Conservation (phyloP, 2,113 vertebrate genomes). For the Oreochromis aureus region DNA sequence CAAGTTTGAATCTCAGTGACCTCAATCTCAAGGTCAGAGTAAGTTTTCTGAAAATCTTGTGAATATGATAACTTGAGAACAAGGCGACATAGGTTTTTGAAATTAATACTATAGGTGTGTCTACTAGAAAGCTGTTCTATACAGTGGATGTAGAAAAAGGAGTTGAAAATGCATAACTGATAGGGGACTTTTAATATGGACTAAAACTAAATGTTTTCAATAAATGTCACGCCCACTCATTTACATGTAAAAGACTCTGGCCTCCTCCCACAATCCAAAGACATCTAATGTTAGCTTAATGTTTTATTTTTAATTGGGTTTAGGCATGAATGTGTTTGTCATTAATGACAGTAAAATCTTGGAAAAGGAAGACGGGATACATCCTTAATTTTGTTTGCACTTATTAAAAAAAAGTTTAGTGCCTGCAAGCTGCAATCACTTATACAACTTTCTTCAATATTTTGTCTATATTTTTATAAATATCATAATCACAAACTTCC, state of each 20-base stretch:
- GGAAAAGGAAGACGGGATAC: not conserved
- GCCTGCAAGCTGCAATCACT: not conserved
- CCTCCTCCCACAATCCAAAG: not conserved
- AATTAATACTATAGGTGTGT: not conserved
- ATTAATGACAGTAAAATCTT: not conserved
- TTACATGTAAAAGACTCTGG: not conserved
- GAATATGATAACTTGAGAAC: not conserved
- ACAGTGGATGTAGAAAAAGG: not conserved
- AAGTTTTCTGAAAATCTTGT: not conserved
- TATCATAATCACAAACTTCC: not conserved
- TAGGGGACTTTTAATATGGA: not conserved
- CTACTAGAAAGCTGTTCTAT: not conserved
- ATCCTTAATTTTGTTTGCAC: not conserved
- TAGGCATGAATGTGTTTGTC: not conserved
- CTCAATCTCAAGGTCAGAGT: not conserved
- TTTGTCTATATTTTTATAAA: not conserved
- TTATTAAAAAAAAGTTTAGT: not conserved
- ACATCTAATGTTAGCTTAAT: not conserved
- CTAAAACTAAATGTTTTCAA: rapidly evolving
- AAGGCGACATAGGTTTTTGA: rapidly evolving
- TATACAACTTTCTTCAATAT: not conserved
- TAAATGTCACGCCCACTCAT: not conserved
- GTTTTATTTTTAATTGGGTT: not conserved
- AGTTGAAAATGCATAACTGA: not conserved
- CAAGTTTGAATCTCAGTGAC: not conserved